Conservation (phyloP, 2,888 invertebrate species). For the Coecobrya sp. region DNA sequence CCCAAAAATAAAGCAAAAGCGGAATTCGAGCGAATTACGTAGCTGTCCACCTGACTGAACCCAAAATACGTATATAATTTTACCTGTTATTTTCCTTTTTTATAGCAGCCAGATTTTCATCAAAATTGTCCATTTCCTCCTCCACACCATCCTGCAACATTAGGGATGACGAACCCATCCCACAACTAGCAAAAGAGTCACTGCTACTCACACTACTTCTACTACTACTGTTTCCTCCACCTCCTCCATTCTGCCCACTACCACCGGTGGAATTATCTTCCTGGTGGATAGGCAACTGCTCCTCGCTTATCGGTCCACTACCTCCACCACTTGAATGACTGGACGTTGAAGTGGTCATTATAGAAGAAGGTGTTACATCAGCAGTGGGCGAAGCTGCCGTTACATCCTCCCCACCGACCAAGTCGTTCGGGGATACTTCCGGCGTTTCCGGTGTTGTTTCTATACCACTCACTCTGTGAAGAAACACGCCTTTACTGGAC, state of each 20-base stretch:
- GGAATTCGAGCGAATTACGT: too few relatives aligned
- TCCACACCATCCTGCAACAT: constrained; percentile 26
- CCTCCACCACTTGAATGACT: constrained; percentile 6
- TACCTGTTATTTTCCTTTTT: constrained; percentile 35
- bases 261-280: not conserved
- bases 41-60: not conserved
- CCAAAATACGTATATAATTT: not conserved
- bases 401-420: not conserved
- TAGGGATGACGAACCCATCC: not conserved
- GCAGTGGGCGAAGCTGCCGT: not conserved
- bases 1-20: not conserved
- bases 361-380: not conserved
- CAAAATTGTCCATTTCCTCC: constrained; percentile 39
- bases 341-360: constrained; percentile 3
- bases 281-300: not conserved
- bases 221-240: constrained; percentile 54
- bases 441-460: constrained; percentile 66
- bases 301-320: not conserved
- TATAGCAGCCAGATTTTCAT: not conserved
- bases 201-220: constrained; percentile 69
- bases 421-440: constrained; percentile 3
- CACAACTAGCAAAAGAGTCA: constrained; percentile 66
- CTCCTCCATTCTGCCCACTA: not conserved
- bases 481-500: constrained; percentile 35
- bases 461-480: constrained; percentile 57